Percentiles rank a stretch among this genome's conserved stretches.
Conservation (phyloP, 1,140 invertebrate species). For the Diorhabda elongata region DNA sequence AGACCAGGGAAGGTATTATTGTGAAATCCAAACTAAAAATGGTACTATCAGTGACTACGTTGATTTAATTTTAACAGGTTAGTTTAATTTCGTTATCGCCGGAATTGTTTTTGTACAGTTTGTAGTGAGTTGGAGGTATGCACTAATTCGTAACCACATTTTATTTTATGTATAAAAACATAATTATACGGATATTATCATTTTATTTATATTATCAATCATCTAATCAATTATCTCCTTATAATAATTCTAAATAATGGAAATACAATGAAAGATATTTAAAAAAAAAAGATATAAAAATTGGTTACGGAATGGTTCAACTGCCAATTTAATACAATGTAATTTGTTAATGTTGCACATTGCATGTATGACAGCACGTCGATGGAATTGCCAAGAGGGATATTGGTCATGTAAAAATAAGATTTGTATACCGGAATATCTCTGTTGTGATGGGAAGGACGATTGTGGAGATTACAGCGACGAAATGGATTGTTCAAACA, state of each 20-base stretch:
- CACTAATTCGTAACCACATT: background rate
- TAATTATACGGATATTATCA: background rate
- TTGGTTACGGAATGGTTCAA: too few relatives aligned
- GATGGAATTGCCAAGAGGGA: conserved; percentile 45
- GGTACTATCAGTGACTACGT: conserved; percentile 58
- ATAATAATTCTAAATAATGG: too few relatives aligned
- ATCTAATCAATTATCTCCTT: too few relatives aligned
- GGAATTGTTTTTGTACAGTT: background rate
- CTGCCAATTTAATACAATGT: background rate
- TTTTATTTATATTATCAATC: too few relatives aligned
- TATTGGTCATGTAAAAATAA: conserved; percentile 59
- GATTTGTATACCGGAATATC: conserved; percentile 58
- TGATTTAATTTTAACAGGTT: conserved; percentile 65
- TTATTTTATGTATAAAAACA: background rate
- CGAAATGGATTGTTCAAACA: conserved; percentile 60
- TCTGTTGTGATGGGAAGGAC: conserved; percentile 63
- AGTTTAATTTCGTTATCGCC: conserved; percentile 45
- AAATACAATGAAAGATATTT: too few relatives aligned
- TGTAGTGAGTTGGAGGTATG: background rate
- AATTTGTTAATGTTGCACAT: conserved; percentile 16
- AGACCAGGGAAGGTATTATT: conserved; percentile 69
- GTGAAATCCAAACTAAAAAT: conserved; percentile 55
- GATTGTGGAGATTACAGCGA: conserved; percentile 71
- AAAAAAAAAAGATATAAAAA: too few relatives aligned
- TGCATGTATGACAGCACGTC: conserved; percentile 35